Percentiles rank a stretch among this genome's conserved stretches.
Conservation (phyloP, 2,888 invertebrate species). For the Amblyjoppa fuscipennis region DNA sequence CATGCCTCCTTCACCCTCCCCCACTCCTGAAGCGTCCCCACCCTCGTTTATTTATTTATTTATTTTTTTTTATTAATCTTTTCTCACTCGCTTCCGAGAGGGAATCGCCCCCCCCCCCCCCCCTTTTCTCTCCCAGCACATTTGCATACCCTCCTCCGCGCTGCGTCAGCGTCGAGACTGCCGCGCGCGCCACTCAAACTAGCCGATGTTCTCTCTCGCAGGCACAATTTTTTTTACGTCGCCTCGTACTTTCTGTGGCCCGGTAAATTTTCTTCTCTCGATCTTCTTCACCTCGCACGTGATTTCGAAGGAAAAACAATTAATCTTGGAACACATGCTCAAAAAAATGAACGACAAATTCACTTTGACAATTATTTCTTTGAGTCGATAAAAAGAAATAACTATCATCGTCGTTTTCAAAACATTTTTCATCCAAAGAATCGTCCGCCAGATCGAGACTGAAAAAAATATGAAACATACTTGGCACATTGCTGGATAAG, state of each 20-base stretch:
- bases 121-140: not conserved
- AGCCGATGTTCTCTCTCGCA: not conserved
- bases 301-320: not conserved
- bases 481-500: no score
- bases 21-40: conserved; percentile 13
- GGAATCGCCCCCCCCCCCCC: not conserved
- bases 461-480: no score
- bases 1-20: not conserved
- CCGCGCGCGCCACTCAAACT: conserved; percentile 24
- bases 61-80: conserved; percentile 36
- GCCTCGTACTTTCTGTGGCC: not conserved
- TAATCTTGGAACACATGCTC: not conserved
- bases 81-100: conserved; percentile 3
- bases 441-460: no score
- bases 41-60: not conserved
- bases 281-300: not conserved
- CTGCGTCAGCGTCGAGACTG: conserved; percentile 25
- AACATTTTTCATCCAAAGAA: no score
- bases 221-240: conserved; percentile 11
- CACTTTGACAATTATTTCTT: no score
- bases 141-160: conserved; percentile 1
- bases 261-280: conserved; percentile 5
- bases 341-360: no score
- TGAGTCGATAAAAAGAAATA: no score
- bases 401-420: no score